Conservation (phyloP, 1,140 invertebrate species). For the Procambarus virginalis region DNA sequence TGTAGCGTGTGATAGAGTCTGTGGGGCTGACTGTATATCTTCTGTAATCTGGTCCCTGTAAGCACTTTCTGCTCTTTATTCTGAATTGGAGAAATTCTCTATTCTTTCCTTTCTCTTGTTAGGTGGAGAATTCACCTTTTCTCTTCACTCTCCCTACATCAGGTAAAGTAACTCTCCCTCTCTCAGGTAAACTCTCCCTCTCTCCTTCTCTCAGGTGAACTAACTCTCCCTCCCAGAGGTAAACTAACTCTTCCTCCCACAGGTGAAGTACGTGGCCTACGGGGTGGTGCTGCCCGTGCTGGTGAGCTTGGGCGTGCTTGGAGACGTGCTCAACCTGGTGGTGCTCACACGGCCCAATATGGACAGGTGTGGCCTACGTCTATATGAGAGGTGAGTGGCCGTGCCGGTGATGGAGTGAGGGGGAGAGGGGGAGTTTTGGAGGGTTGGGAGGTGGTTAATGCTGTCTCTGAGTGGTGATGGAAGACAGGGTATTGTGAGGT, state of each 20-base stretch:
- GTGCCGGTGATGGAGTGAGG: neutral
- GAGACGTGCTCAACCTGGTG: slow-evolving; percentile 83
- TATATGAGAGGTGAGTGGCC: slow-evolving; percentile 83
- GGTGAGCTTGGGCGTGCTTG: slow-evolving; percentile 82
- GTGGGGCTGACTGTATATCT: too few species aligned
- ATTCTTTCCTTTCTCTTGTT: too few species aligned
- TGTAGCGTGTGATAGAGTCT: too few species aligned
- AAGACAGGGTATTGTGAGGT: too few species aligned
- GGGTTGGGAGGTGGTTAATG: neutral
- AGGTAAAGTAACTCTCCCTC: neutral
- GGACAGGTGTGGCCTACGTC: slow-evolving; percentile 84
- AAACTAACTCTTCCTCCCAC: neutral
- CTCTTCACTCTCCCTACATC: neutral
- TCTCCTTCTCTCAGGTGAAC: neutral
- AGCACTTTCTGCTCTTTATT: too few species aligned
- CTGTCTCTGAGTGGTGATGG: too few species aligned
- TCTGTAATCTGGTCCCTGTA: too few species aligned
- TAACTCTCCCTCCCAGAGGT: neutral
- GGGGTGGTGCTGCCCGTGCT: slow-evolving; percentile 82
- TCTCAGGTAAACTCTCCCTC: neutral
- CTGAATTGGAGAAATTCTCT: too few species aligned
- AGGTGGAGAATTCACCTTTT: neutral
- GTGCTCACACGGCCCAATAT: slow-evolving; percentile 84
- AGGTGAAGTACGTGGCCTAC: slow-evolving; percentile 81
- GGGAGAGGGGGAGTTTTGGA: neutral